A percentile compares a stretch with the other conserved stretches of the same genome.
Conservation (phyloP, 1,140 invertebrate genomes). For the Drosophila simulans region DNA sequence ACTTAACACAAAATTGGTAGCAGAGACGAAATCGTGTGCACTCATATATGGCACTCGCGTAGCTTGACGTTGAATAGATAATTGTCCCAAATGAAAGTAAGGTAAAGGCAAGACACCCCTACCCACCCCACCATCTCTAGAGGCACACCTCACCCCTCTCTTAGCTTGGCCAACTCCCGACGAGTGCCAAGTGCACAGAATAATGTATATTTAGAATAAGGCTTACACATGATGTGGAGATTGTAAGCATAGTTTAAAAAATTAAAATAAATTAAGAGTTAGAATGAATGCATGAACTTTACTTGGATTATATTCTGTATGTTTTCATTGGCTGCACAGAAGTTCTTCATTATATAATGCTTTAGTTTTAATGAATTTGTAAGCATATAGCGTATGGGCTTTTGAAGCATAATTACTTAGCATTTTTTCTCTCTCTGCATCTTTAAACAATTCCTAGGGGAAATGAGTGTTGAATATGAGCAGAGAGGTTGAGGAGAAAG, state of each 20-base stretch:
- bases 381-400: too few relatives aligned
- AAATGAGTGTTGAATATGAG: constrained; percentile 64
- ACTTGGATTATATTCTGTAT: too few relatives aligned
- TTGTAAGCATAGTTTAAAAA: not conserved
- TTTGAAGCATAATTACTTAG: not conserved
- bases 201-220: not conserved
- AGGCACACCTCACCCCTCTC: constrained; percentile 27
- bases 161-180: constrained; percentile 50
- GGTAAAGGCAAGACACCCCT: constrained; percentile 45
- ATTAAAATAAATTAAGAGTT: not conserved
- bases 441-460: constrained; percentile 71
- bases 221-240: not conserved
- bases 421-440: constrained; percentile 11
- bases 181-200: constrained; percentile 66
- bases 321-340: too few relatives aligned
- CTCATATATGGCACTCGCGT: constrained; percentile 63
- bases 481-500: constrained; percentile 32
- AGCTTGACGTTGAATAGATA: constrained; percentile 83
- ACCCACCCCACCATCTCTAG: constrained; percentile 6
- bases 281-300: not conserved
- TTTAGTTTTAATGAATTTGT: too few relatives aligned
- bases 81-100: constrained; percentile 81
- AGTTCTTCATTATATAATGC: too few relatives aligned
- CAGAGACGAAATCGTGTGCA: constrained; percentile 77
- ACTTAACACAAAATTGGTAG: constrained; percentile 81